Evolutionary conservation across 2,888 invertebrate genomes (phyloP).

Genomic region (Cenopis cana): DNA sequence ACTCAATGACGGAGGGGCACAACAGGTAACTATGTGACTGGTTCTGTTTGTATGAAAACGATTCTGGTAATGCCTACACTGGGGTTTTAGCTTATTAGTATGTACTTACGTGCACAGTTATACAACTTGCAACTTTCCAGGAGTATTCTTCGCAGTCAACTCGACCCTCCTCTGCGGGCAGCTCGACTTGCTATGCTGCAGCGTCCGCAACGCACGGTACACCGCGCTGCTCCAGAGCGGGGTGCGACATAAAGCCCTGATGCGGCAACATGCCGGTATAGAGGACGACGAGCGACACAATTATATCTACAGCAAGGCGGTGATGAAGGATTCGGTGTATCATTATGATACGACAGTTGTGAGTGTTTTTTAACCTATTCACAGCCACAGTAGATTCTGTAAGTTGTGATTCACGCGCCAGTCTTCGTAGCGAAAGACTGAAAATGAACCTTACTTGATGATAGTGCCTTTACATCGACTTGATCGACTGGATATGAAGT

Average conservation of each 20-base stretch:
- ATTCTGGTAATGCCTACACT: no score
- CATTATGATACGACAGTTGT: conserved; percentile 68
- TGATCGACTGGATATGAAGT: no score
- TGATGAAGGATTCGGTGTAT: conserved; percentile 61
- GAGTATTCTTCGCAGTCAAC: conserved; percentile 74
- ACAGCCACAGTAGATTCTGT: no score
- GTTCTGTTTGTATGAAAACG: no score
- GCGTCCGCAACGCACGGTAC: conserved; percentile 70
- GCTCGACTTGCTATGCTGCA: conserved; percentile 74
- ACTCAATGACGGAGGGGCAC: no score
- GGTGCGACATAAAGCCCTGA: conserved; percentile 57
- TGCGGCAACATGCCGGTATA: conserved; percentile 52
- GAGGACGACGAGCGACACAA: conserved; percentile 64
- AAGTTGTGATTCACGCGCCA: not conserved
- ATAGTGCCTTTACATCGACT: no score
- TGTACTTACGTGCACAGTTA: no score
- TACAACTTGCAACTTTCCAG: conserved; percentile 53
- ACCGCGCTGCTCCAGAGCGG: conserved; percentile 66
- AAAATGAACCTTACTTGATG: no score
- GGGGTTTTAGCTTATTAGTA: no score
- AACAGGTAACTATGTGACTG: no score
- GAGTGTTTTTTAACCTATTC: conserved; percentile 8
- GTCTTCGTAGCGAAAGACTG: no score
- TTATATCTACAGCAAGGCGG: conserved; percentile 65
- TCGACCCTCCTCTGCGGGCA: conserved; percentile 77